A percentile compares a stretch with the other conserved stretches of the same genome.
These are phyloP conservation scores for Athalia circularis DNA, from an alignment of 2,888 invertebrate genomes.

Conservation along the genomic window DNA sequence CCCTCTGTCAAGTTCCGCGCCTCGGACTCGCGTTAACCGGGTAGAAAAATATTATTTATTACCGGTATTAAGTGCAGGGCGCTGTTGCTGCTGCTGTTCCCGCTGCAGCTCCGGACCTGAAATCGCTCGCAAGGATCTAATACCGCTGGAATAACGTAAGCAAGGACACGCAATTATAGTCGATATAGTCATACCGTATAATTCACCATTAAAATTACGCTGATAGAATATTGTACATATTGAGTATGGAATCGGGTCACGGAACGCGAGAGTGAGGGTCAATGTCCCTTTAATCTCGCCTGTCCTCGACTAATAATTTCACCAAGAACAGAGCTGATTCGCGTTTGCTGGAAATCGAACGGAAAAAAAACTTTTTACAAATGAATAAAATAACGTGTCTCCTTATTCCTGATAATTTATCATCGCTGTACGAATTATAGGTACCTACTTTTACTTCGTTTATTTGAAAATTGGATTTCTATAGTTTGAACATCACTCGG, in stretches of 20 bases:
- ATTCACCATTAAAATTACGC: conserved; percentile 20
- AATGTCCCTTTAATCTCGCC: conserved; percentile 30
- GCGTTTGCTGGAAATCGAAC: conserved; percentile 12
- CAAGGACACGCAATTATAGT: neutral
- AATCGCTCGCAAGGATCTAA: too few relatives aligned
- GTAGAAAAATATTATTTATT: too few relatives aligned
- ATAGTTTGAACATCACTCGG: too few relatives aligned
- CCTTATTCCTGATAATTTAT: too few relatives aligned
- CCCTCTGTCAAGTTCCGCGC: conserved; percentile 30
- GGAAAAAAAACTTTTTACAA: neutral
- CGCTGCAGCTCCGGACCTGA: too few relatives aligned
- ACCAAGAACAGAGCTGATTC: conserved; percentile 12
- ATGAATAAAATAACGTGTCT: neutral
- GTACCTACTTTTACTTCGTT: too few relatives aligned
- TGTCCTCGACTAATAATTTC: conserved; percentile 33
- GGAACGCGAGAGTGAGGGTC: conserved; percentile 40
- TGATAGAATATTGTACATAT: neutral
- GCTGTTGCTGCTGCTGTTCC: too few relatives aligned
- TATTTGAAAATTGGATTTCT: too few relatives aligned
- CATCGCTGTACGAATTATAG: too few relatives aligned
- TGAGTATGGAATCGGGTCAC: conserved; percentile 30
- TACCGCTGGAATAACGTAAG: too few relatives aligned
- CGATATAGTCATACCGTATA: neutral
- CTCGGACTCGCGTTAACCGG: conserved; percentile 10
- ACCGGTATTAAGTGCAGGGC: too few relatives aligned